These are phyloP conservation scores for Luidia sarsii DNA, from an alignment of 53 echinoderm and acorn worm species.

Conservation along the genomic window DNA sequence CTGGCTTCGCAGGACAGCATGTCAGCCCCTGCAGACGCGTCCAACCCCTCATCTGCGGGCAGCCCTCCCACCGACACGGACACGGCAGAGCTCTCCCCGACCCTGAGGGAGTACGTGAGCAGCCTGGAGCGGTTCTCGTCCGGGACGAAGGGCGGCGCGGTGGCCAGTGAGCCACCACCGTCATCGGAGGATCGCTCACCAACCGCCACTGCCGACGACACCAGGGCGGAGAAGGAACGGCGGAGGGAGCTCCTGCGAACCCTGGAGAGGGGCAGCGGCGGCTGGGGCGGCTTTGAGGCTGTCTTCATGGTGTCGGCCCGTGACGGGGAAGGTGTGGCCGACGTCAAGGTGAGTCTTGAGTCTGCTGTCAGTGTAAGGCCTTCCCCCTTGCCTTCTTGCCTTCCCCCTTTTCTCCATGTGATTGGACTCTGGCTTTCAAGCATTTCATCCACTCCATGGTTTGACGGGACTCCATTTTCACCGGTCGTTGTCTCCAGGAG, in stretches of 20 bases:
- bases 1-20: too few relatives aligned
- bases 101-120: slow-evolving; percentile 35
- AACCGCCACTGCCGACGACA: slow-evolving; percentile 4
- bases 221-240: slow-evolving; percentile 30
- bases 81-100: background rate
- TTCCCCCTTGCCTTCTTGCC: too few relatives aligned
- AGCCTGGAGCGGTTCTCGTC: slow-evolving; percentile 21
- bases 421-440: too few relatives aligned
- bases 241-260: slow-evolving; percentile 38
- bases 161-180: background rate
- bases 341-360: slow-evolving; percentile 76
- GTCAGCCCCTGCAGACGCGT: background rate
- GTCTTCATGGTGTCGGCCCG: slow-evolving; percentile 91
- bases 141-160: background rate
- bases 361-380: too few relatives aligned
- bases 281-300: slow-evolving; percentile 80
- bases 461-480: too few relatives aligned
- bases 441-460: too few relatives aligned
- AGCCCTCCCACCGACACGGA: background rate
- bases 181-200: too few relatives aligned
- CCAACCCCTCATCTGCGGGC: background rate
- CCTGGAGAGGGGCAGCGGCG: slow-evolving; percentile 47
- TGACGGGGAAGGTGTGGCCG: slow-evolving; percentile 73
- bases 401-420: too few relatives aligned
- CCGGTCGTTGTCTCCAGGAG: slow-evolving; percentile 49